phyloP scores from a whole-genome alignment of 2,113 vertebrate genomes.

The Chloroceryle aenea region DNA sequence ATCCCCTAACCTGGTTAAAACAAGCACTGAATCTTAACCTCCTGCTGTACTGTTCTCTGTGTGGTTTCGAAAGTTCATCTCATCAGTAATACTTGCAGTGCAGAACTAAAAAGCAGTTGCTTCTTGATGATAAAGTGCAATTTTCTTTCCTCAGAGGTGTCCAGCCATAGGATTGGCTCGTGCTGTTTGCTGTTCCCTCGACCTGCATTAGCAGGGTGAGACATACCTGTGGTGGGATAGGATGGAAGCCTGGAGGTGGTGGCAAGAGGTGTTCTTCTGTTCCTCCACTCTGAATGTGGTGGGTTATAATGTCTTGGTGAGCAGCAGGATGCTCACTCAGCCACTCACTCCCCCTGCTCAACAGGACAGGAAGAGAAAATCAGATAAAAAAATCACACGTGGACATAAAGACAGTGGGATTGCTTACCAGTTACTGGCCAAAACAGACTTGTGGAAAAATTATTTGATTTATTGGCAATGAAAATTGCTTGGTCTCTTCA shows the following conservation, averaged over 20 bases:
- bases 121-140: not conserved
- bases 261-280: not conserved
- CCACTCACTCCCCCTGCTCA: not conserved
- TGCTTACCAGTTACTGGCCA: not conserved
- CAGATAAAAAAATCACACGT: not conserved
- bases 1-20: not conserved
- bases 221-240: not conserved
- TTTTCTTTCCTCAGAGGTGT: not conserved
- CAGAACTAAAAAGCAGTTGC: not conserved
- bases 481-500: not conserved
- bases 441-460: not conserved
- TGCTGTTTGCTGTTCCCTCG: not conserved
- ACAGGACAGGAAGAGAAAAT: not conserved
- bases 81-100: not conserved
- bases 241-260: not conserved
- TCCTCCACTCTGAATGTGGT: accelerated
- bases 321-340: not conserved
- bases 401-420: not conserved
- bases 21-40: not conserved
- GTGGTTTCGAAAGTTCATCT: not conserved
- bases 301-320: not conserved
- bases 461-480: not conserved
- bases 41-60: not conserved
- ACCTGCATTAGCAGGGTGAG: not conserved
- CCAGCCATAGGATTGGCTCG: not conserved